These are phyloP conservation scores for Drosophila mauritiana DNA, from an alignment of 1,140 invertebrate genomes.

Conservation along the genomic window DNA sequence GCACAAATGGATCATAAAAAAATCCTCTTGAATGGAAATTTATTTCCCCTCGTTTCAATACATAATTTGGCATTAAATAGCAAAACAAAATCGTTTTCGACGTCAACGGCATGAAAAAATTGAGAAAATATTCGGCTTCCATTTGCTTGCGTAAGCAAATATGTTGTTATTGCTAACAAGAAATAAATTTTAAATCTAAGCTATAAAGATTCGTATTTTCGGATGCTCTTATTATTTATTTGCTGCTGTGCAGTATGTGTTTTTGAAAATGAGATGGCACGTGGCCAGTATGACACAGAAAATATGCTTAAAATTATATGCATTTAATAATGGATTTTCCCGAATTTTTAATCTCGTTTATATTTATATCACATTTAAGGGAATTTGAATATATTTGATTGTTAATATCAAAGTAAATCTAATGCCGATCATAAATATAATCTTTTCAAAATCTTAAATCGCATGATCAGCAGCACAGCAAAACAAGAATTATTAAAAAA, in stretches of 20 bases:
- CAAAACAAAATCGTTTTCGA: constrained; percentile 41
- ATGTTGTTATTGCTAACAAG: constrained; percentile 56
- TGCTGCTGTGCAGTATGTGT: constrained; percentile 17
- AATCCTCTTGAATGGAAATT: constrained; percentile 44
- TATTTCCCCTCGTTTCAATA: constrained; percentile 23
- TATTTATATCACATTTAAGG: no score
- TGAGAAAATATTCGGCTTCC: constrained; percentile 54
- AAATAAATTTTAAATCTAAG: constrained; percentile 77
- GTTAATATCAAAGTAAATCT: no score
- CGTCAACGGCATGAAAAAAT: constrained; percentile 52
- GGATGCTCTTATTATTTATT: constrained; percentile 24
- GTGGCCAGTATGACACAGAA: constrained; percentile 39
- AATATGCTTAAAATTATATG: constrained; percentile 15
- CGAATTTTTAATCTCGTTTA: no score
- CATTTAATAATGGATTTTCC: neutral
- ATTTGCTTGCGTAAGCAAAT: constrained; percentile 73
- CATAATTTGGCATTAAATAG: constrained; percentile 52
- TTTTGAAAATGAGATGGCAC: constrained; percentile 32
- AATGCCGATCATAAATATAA: constrained; percentile 8
- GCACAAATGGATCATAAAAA: constrained; percentile 47
- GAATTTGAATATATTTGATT: no score
- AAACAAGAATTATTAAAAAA: constrained; percentile 49
- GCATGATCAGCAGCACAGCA: constrained; percentile 23
- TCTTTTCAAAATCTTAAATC: constrained; percentile 6
- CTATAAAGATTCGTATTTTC: constrained; percentile 54